phyloP scores from a whole-genome alignment of 2,113 vertebrate species.

The Ivindomyrus marchei region DNA sequence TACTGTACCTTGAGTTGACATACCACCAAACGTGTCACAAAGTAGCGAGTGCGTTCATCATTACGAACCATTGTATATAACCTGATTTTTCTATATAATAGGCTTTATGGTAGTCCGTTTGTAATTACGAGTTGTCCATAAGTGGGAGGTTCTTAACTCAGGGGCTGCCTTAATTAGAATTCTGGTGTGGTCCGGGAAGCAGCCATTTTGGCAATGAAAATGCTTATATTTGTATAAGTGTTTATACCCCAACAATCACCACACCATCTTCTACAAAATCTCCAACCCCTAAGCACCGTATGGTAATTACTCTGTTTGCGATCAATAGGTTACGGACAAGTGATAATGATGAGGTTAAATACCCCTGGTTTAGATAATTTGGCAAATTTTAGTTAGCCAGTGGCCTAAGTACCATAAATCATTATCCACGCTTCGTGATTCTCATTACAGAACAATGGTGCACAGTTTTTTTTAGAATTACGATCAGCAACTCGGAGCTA shows the following conservation, averaged over 20 bases:
- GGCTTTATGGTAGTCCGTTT: neutral
- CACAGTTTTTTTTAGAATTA: neutral
- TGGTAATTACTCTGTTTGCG: neutral
- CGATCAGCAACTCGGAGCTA: neutral
- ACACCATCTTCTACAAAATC: neutral
- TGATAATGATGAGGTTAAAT: neutral
- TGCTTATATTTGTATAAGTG: neutral
- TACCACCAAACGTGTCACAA: neutral
- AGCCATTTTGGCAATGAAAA: neutral
- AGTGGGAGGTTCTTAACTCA: neutral
- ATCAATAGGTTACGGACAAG: neutral
- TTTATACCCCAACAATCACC: neutral
- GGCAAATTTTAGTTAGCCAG: constrained; percentile 7
- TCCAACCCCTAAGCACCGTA: neutral
- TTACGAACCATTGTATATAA: neutral
- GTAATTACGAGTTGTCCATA: neutral
- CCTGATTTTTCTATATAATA: neutral
- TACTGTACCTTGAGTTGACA: neutral
- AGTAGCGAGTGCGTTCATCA: neutral
- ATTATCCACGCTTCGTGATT: neutral
- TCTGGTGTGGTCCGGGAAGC: neutral
- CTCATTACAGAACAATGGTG: neutral
- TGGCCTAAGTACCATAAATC: neutral
- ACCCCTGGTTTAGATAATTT: constrained; percentile 1
- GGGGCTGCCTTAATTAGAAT: neutral